Evolutionary conservation across 2,113 vertebrate genomes (phyloP).

Genomic region (Bambusicola thoracicus): DNA sequence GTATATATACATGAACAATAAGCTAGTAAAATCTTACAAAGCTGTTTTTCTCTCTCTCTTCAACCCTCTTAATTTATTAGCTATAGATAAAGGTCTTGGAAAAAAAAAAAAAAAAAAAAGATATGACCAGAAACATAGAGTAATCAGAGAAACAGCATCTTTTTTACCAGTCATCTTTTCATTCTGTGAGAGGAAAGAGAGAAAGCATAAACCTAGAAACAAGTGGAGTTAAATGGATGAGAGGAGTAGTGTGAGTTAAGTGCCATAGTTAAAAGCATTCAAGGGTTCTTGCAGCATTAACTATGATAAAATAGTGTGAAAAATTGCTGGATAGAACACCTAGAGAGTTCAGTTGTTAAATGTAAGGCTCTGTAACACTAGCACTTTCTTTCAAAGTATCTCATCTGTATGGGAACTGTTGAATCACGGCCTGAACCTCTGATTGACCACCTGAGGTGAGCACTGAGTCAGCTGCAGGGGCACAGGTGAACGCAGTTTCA

Average conservation of each 20-base stretch:
- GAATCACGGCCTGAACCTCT: too few relatives aligned
- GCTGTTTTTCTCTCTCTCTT: not conserved
- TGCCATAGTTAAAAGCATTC: not conserved
- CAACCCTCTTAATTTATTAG: not conserved
- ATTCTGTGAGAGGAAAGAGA: not conserved
- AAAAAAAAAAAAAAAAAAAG: not conserved
- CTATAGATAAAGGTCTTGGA: not conserved
- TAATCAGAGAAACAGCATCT: not conserved
- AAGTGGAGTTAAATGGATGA: not conserved
- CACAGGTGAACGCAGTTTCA: too few relatives aligned
- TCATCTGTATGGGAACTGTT: too few relatives aligned
- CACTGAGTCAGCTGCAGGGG: too few relatives aligned
- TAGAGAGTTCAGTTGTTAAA: not conserved
- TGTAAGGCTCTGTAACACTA: not conserved
- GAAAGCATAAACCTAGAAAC: not conserved
- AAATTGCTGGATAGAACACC: not conserved
- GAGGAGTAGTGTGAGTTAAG: not conserved
- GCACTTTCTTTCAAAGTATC: not conserved
- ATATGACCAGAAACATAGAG: not conserved
- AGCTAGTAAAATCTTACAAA: not conserved
- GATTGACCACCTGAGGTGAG: too few relatives aligned
- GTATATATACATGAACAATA: not conserved
- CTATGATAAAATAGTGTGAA: not conserved
- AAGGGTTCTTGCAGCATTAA: not conserved
- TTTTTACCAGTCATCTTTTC: fast-evolving